phyloP scores from a whole-genome alignment of 2,113 vertebrate genomes.

The Thomomys bottae region DNA sequence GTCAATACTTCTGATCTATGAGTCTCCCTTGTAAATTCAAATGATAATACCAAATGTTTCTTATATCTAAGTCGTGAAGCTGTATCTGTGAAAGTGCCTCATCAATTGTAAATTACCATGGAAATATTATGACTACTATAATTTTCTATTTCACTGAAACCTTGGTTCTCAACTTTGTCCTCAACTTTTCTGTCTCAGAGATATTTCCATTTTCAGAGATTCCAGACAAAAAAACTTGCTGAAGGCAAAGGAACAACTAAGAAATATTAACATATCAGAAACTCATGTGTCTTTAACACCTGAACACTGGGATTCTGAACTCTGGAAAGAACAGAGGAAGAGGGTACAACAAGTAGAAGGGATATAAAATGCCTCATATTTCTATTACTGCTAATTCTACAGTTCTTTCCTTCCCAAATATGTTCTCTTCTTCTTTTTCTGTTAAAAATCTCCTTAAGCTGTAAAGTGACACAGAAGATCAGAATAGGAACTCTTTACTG shows the following conservation, averaged over 20 bases:
- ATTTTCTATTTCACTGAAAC: not conserved
- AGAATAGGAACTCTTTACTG: not conserved
- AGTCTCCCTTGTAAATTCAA: not conserved
- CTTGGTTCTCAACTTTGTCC: not conserved
- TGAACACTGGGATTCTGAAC: accelerated
- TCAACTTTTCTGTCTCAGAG: not conserved
- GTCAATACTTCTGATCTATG: not conserved
- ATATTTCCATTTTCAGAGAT: constrained; percentile 13
- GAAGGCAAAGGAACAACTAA: not conserved
- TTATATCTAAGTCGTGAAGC: not conserved
- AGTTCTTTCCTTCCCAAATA: not conserved
- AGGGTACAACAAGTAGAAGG: accelerated
- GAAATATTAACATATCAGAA: not conserved
- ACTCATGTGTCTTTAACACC: not conserved
- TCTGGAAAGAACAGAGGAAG: not conserved
- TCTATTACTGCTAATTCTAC: not conserved
- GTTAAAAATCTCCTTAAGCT: not conserved
- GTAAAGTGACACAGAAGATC: not conserved
- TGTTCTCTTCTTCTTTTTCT: no score
- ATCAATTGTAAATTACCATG: not conserved
- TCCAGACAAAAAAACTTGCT: not conserved
- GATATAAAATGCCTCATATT: not conserved
- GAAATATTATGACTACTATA: not conserved
- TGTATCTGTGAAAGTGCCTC: not conserved
- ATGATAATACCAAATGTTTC: not conserved